Base-by-base conservation (phyloP, 2,113 vertebrate species). In the Hystrix brachyura region DNA sequence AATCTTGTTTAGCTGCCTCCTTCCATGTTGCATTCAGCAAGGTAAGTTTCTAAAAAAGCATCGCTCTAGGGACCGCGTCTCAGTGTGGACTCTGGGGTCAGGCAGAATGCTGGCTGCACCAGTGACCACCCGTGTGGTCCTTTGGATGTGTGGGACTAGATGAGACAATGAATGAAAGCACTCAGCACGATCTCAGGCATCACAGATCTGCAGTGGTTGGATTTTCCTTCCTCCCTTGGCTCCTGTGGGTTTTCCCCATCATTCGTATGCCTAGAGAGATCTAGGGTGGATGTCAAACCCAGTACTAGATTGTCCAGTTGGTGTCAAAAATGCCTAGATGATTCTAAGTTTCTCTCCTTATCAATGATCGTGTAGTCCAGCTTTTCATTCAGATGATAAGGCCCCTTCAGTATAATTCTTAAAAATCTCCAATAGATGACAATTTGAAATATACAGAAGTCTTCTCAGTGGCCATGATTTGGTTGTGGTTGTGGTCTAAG, bases 161-260 rank as follows among this genome's bases (percentile, higher is more conserved):
- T 38, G 38, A 60, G 64, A 27, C 55, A 59, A 91, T 14, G 72
- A 60, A 19, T 3, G 10, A 23, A 60, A 89, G 59, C n/a, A 6
- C 25, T 57, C 5, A 10, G 18, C 59, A 14, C 0, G 19, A 2
- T 29, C 7, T 46, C 59, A 4, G 5, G 19, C 10, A 29, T 1
- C 0, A 1, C 0, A 43, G 14, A 21, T 17, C 5, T 1, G 11
- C 0, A 2, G 11, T 13, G 4, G 32, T 32, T 27, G 3, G 4
- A 38, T 17, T 27, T 43, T 74, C 29, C 59, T 60, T 91, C 64
- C 5, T 48, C 6, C 14, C 48, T 64, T 32, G 53, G 19, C n/a
- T 18, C 34, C 9, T 9, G 7, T 21, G 53, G 27, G 1, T 8
- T 11, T 0, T 9, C 3, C 15, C 19, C 53, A 14, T 12, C 38